Conservation (phyloP, 2,113 vertebrate species). For the Neofelis nebulosa region DNA sequence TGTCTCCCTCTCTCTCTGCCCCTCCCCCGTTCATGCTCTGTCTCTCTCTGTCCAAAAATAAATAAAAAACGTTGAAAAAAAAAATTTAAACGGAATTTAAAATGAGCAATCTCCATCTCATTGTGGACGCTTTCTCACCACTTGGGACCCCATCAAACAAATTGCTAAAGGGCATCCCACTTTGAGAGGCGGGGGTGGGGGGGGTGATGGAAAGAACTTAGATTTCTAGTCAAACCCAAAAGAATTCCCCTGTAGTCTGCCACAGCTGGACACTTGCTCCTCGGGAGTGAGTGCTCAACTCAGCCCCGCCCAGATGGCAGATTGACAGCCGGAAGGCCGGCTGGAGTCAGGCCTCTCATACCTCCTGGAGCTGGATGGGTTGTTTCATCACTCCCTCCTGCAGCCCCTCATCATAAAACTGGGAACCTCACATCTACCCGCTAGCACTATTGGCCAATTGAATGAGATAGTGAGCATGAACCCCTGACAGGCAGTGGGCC, state of each 20-base stretch:
- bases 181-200: not conserved
- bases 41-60: too few species aligned
- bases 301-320: not conserved
- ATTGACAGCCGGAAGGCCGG: too few species aligned
- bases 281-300: not conserved
- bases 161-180: not conserved
- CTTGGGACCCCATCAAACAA: not conserved
- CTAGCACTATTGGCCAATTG: rapidly evolving
- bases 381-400: not conserved
- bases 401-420: not conserved
- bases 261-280: not conserved
- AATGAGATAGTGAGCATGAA: rapidly evolving
- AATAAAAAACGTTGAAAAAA: too few species aligned
- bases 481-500: rapidly evolving
- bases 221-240: not conserved
- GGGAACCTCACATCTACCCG: not conserved
- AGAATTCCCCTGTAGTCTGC: not conserved
- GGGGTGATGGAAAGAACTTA: not conserved
- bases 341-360: not conserved
- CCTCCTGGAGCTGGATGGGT: not conserved
- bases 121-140: not conserved
- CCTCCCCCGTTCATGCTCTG: too few species aligned
- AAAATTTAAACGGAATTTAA: not conserved
- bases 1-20: too few species aligned
- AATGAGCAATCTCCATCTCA: not conserved